Percentiles rank a stretch among this genome's conserved stretches.
Conservation (phyloP, 2,888 invertebrate genomes). For the Monoplex corrugatus region DNA sequence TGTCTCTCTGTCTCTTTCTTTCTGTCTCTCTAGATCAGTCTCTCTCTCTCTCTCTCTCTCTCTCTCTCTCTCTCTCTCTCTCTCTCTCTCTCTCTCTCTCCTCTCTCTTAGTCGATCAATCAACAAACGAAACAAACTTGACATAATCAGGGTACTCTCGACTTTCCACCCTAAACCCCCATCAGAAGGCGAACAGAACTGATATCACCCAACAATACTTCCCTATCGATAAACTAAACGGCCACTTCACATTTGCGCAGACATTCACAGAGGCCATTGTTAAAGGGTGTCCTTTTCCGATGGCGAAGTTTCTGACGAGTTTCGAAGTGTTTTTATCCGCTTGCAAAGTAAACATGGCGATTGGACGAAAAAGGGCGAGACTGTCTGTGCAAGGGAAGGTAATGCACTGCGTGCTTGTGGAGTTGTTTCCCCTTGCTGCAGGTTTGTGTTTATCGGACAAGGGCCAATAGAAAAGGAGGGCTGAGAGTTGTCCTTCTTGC, state of each 20-base stretch:
- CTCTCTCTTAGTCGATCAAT: neutral
- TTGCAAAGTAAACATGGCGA: constrained; percentile 19
- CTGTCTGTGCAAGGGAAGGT: constrained; percentile 26
- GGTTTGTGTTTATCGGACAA: constrained; percentile 22
- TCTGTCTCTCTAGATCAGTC: too few species aligned
- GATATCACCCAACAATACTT: too few species aligned
- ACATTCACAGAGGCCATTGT: constrained; percentile 17
- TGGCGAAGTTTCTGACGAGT: neutral
- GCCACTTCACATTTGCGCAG: too few species aligned
- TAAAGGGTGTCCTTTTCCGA: neutral
- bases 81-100: neutral
- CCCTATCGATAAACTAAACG: too few species aligned
- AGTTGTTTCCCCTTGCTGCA: neutral
- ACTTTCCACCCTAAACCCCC: too few species aligned
- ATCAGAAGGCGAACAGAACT: too few species aligned
- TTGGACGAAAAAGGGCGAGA: neutral
- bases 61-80: constrained; percentile 22
- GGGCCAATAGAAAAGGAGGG: neutral
- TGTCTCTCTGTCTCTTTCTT: too few species aligned
- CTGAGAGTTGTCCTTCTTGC: neutral
- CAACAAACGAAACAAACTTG: too few species aligned
- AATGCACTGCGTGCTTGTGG: neutral
- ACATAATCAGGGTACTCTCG: too few species aligned
- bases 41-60: too few species aligned
- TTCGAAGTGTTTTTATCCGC: constrained; percentile 39